Evolutionary conservation across 1,140 invertebrate genomes (phyloP).

Genomic region (Ruditapes philippinarum): DNA sequence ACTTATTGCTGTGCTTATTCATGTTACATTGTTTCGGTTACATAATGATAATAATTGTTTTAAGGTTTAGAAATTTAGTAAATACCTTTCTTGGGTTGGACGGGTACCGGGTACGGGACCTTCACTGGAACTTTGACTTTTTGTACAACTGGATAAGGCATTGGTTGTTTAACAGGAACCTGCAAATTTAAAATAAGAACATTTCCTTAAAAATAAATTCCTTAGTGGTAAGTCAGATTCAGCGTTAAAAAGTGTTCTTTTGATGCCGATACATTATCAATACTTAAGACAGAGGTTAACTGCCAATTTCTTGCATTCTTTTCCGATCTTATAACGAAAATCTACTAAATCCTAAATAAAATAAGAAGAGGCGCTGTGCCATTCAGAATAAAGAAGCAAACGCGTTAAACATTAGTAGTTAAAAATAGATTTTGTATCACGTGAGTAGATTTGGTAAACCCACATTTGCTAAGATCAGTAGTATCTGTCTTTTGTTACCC

Average conservation of each 20-base stretch:
- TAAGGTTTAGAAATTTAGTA: no score
- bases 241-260: neutral
- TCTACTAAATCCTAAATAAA: neutral
- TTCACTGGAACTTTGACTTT: constrained; percentile 8
- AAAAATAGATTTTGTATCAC: no score
- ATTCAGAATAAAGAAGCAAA: no score
- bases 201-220: no score
- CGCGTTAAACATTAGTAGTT: no score
- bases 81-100: constrained; percentile 30
- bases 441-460: neutral
- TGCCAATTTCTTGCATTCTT: neutral
- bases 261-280: neutral
- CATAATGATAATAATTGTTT: no score
- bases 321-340: neutral
- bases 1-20: no score
- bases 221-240: neutral
- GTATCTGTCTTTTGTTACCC: neutral
- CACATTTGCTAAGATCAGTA: neutral
- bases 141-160: constrained; percentile 13
- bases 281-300: no score
- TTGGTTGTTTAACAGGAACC: constrained; percentile 35
- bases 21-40: no score
- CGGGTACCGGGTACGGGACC: constrained; percentile 40
- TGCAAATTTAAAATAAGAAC: neutral
- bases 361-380: neutral